Base-by-base conservation (phyloP, 2,888 invertebrate genomes). In the Sinodicranocentrus sp. region DNA sequence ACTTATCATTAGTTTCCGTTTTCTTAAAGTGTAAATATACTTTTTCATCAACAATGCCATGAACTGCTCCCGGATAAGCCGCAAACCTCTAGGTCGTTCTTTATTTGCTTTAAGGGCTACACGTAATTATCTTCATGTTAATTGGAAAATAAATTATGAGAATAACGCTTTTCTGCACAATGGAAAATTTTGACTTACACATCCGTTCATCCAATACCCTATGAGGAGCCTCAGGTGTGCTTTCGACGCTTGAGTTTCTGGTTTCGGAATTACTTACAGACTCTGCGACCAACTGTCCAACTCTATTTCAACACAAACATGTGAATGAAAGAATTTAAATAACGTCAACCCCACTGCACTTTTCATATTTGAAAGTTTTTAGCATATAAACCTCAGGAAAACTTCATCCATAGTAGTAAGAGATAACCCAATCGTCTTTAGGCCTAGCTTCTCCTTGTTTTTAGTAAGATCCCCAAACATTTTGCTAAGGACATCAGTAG, bases 381-480 rank as follows among this genome's bases (percentile, higher is more conserved):
- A 39, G 39, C 13, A 39, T 8, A 8, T n/a, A 25, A 19, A 94
- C 94, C 94, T 94, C 93, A 96, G 93, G 90, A 96, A 96, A 0
- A 97, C 97, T 91, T 97, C 97, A 91, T 97, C 97, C 91, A 97
- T 92, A 0, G 96, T 95, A 0, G 97, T 96, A 8, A 96, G 93
- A 1, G 95, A 94, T 19, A 96, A 93, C 1, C 97, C 97, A 90
- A 95, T 97, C 89, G 95, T 95, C 84, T 93, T 93, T 57, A 95
- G 93, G 13, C 93, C 93, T 21, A 96, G 91, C 0, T 90, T 89
- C 0, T 91, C 90, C 13, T 92, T 92, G 21, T 93, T 92, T 0
- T 90, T 89, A 90, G 96, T 95, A 26, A 96, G 91, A 57, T 94
- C 93, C 17, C 91, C 90, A 77, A 96, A 92, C 92, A 96, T 93